Conservation (phyloP, 2,113 vertebrate species). For the Equus quagga region DNA sequence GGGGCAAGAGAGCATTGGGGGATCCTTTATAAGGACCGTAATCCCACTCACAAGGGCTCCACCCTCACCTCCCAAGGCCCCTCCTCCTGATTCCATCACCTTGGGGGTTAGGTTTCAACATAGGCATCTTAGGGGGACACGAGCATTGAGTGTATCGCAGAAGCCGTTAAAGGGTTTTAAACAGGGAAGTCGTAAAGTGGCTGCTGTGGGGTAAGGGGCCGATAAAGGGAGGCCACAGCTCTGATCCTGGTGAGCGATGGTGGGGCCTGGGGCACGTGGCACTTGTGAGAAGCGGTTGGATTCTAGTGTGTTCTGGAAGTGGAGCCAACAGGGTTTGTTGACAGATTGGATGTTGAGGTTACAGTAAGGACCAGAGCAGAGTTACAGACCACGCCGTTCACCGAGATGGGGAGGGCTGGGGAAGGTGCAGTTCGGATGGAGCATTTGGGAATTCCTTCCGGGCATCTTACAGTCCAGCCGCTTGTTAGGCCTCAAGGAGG, state of each 20-base stretch:
- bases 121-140: background rate
- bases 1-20: background rate
- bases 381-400: background rate
- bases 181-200: background rate
- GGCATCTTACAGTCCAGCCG: background rate
- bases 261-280: background rate
- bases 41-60: background rate
- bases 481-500: background rate
- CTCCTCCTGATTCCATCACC: background rate
- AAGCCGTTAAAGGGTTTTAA: background rate
- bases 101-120: background rate
- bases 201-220: background rate
- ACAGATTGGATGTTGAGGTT: background rate
- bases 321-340: background rate
- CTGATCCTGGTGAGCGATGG: background rate
- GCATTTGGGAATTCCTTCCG: background rate
- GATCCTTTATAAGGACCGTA: background rate
- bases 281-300: background rate
- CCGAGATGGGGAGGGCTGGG: background rate
- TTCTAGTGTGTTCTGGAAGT: background rate
- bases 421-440: background rate
- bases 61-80: background rate
- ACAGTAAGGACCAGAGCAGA: background rate
- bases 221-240: background rate
- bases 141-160: background rate